phyloP scores from a whole-genome alignment of 2,113 vertebrate genomes.

The Hipposideros armiger region DNA sequence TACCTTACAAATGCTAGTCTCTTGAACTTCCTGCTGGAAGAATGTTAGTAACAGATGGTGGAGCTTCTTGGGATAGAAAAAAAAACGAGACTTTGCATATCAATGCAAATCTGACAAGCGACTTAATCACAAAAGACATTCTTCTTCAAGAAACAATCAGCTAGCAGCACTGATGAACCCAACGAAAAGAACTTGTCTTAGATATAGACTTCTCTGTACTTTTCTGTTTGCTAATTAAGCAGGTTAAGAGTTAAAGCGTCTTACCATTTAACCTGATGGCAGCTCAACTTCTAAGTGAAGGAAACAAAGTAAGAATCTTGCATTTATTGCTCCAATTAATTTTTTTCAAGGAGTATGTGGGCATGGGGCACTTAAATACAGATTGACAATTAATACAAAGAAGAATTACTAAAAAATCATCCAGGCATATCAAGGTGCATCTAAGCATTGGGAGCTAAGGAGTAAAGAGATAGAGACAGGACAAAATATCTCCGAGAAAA shows the following conservation, averaged over 20 bases:
- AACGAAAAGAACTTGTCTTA: constrained; percentile 58
- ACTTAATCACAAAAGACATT: constrained; percentile 65
- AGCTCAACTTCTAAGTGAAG: constrained; percentile 1
- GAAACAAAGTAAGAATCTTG: constrained; percentile 20
- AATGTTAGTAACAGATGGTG: constrained; percentile 76
- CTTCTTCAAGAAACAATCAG: constrained; percentile 67
- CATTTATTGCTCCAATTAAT: not conserved
- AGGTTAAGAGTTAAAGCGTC: constrained; percentile 18
- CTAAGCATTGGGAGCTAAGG: not conserved
- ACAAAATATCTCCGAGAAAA: not conserved
- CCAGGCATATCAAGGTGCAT: not conserved
- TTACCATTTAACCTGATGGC: constrained; percentile 45
- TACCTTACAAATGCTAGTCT: constrained; percentile 71
- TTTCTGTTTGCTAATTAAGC: constrained; percentile 70
- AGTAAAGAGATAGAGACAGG: not conserved
- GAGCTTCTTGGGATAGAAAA: constrained; percentile 67
- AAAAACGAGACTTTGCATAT: constrained; percentile 71
- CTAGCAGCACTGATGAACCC: constrained; percentile 56
- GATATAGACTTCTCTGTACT: constrained; percentile 28
- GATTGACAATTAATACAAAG: constrained; percentile 23
- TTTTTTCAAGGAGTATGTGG: not conserved
- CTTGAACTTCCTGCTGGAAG: constrained; percentile 68
- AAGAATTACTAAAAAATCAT: constrained; percentile 39
- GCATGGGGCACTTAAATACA: not conserved
- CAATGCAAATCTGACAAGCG: constrained; percentile 71